A percentile compares a stretch with the other conserved stretches of the same genome.
Conservation (phyloP, 2,113 vertebrate genomes). For the Clarias macrocephalus region DNA sequence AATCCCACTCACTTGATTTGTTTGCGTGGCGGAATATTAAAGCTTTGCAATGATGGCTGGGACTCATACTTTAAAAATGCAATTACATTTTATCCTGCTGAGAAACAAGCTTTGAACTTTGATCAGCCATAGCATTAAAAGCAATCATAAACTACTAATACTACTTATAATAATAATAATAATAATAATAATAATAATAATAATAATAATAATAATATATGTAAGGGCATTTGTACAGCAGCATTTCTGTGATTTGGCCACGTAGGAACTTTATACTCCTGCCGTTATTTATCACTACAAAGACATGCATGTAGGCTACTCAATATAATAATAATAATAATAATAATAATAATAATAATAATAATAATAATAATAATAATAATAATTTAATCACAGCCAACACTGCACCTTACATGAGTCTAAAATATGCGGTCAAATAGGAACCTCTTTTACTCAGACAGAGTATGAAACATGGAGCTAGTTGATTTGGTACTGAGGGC, state of each 20-base stretch:
- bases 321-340: not conserved
- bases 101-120: not conserved
- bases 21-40: not conserved
- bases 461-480: constrained; percentile 15
- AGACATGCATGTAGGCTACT: not conserved
- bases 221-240: not conserved
- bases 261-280: not conserved
- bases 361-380: not conserved
- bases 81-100: not conserved
- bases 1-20: not conserved
- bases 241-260: not conserved
- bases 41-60: not conserved
- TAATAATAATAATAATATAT: not conserved
- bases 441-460: constrained; percentile 19
- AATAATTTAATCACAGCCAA: not conserved
- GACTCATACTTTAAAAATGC: not conserved
- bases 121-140: not conserved
- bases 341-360: too few species aligned
- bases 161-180: not conserved
- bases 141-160: not conserved
- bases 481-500: constrained; percentile 28
- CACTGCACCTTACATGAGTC: not conserved
- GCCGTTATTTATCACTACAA: not conserved
- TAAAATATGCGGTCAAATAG: constrained; percentile 8
- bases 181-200: constrained; percentile 3